These are phyloP conservation scores for Stenodera caucasica DNA, from an alignment of 2,888 invertebrate genomes.

Conservation along the genomic window DNA sequence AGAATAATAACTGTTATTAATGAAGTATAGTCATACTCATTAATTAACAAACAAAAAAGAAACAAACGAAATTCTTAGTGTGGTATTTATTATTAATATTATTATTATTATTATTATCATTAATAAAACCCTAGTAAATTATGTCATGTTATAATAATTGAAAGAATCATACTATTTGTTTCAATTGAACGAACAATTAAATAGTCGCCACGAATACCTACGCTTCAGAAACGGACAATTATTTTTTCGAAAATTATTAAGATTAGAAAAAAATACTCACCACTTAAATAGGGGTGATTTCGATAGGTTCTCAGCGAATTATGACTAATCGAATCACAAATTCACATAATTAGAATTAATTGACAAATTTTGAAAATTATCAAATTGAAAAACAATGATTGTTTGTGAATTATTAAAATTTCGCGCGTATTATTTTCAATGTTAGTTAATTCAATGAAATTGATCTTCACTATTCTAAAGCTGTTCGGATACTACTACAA, in stretches of 20 bases:
- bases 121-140: not conserved
- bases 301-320: not conserved
- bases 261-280: not conserved
- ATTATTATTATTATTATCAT: not conserved
- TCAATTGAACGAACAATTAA: slow-evolving; percentile 3
- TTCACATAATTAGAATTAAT: not conserved
- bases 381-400: not conserved
- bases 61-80: not conserved
- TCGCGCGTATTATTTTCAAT: not conserved
- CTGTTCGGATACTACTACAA: not conserved
- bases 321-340: not conserved
- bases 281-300: not conserved
- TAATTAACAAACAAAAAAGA: too few species aligned
- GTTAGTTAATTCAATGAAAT: not conserved
- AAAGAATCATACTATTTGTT: not conserved
- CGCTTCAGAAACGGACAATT: not conserved
- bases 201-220: slow-evolving; percentile 8
- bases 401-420: not conserved
- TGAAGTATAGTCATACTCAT: too few species aligned
- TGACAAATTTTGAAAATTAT: not conserved
- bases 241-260: not conserved
- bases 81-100: too few species aligned
- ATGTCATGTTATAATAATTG: slow-evolving; percentile 6
- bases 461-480: not conserved
- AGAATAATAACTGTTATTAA: too few species aligned